phyloP scores from a whole-genome alignment of 2,113 vertebrate species.

The Romanogobio albipinnatus region DNA sequence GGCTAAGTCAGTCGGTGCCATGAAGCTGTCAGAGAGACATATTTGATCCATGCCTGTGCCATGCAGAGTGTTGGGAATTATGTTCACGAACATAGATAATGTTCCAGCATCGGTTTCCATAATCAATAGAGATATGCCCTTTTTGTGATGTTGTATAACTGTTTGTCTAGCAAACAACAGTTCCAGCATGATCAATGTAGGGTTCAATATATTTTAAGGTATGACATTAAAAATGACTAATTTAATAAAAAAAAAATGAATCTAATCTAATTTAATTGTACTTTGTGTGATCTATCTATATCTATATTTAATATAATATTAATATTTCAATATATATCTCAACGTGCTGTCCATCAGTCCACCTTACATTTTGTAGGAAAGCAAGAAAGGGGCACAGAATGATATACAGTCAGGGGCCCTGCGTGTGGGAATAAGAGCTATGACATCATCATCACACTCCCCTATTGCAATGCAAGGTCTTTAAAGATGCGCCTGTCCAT shows the following conservation, averaged over 20 bases:
- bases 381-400: not conserved
- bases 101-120: not conserved
- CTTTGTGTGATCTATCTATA: not conserved
- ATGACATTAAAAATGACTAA: not conserved
- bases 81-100: slow-evolving; percentile 13
- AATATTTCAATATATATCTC: not conserved
- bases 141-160: not conserved
- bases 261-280: not conserved
- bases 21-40: not conserved
- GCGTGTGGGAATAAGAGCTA: slow-evolving; percentile 9
- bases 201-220: not conserved
- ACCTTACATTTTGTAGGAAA: not conserved
- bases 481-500: slow-evolving; percentile 9
- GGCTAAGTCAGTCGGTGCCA: not conserved
- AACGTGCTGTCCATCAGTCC: not conserved
- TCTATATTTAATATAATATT: not conserved
- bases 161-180: not conserved
- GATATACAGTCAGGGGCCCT: not conserved
- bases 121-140: not conserved
- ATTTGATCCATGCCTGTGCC: not conserved
- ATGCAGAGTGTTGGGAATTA: slow-evolving; percentile 15
- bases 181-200: not conserved
- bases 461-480: not conserved
- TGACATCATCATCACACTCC: not conserved
- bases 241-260: not conserved